Evolutionary conservation across 64 coral and sea anemone species (phyloP), one percentile per base, ranked within the genome.

Genomic region (Stichodactyla mertensii): DNA sequence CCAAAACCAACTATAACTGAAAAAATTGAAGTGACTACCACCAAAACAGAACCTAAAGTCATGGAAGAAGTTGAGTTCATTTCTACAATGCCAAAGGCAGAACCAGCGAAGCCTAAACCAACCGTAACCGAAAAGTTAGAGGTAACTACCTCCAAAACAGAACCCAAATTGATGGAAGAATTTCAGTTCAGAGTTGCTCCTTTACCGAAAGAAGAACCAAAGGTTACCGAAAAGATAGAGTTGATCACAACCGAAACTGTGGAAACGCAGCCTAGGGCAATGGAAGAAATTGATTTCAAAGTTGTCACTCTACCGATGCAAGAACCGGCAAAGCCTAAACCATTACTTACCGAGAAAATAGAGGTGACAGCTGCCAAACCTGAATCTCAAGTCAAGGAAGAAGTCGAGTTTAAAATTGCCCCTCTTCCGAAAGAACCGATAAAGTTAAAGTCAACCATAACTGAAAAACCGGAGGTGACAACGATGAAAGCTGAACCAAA

Each of bases 281-380:
- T 53, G 53, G 52, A 81, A 55, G 51, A 81, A 81, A 16, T 81
- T 15, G 78, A 81, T 54, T 81, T 81, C 16, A 53, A 18, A 74
- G 69, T 74, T 55, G 78, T 51, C 14, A 23, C 52, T 81, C 11
- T 15, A 10, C 51, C 77, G 31, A 79, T 28, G 31, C 19, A 26
- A 16, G 27, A 79, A 79, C 31, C 77, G 7, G 0, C 19, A 9
- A 66, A 66, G 77, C 26, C 77, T 5, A 79, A 52, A 79, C 12
- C 77, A 14, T 28, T 26, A 1, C 18, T 66, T 66, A n/a, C 62
- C 62, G 62, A 66, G 5, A 66, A 66, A 13, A n/a, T 66, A 5
- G 62, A 79, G 77, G 77, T 79, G 26, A 51, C 77, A 79, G 31
- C 77, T 51, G 26, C 31, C 4, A 52, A 79, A 13, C 24, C 78